Evolutionary conservation across 2,797 vertebrate genomes (phyloP), one percentile per base, ranked within the genome.

Genomic region (Chiloscyllium punctatum): DNA sequence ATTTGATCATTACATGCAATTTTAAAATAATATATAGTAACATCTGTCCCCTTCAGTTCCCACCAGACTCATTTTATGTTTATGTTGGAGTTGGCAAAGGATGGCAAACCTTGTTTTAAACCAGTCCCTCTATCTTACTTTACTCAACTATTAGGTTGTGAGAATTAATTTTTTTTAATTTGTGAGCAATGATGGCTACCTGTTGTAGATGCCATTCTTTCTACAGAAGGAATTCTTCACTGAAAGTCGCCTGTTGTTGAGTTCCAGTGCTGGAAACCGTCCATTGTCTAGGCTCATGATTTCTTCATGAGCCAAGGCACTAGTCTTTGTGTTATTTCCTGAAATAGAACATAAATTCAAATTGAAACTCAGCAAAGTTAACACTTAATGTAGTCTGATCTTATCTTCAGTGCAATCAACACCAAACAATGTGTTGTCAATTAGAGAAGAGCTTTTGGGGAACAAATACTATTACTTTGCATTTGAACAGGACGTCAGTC

Each of bases 211-310:
- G 91, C 99, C 99, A 0, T 99, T 99, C 97, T 99, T 99, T 33
- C 99, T 96, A 97, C 98, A 99, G 97, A 99, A 99, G 69, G 99
- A 99, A 96, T 99, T 99, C 96, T 99, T 99, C 96, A 99, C 98
- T 0, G 99, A 99, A 88, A 99, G 98, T 2, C 99, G 97, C 0
- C 99, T 98, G 97, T 99, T 99, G 98, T 99, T 99, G 96, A 99
- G 98, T 96, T 99, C 99, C 97, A 99, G 97, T 0, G 99, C 98
- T 0, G 99, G 99, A 96, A 99, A 99, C 8, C 99, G 98, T 96
- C 98, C 98, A 95, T 99, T 99, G 0, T 99, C 99, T 97, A 99
- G 97, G 96, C 99, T 99, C 95, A 99, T 98, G 98, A 99, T 99
- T 97, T 99, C 99, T 0, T 99, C 98, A 0, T 99, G 99, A 95